A percentile compares a stretch with the other conserved stretches of the same genome.
Conservation (phyloP, 2,113 vertebrate genomes). For the Gorsachius goisagi region DNA sequence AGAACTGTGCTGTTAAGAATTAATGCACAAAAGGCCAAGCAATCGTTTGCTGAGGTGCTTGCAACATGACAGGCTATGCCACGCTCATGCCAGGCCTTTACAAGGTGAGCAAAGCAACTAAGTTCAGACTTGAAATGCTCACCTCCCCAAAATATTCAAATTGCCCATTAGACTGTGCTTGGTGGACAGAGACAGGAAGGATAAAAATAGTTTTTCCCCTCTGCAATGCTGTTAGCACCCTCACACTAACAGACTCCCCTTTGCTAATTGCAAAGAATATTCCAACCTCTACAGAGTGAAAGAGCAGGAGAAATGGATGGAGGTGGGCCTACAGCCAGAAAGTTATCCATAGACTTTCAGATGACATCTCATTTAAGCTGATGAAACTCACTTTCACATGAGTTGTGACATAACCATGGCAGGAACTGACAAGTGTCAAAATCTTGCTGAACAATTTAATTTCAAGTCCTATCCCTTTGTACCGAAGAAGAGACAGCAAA, state of each 20-base stretch:
- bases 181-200: background rate
- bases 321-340: conserved; percentile 31
- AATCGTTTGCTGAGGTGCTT: background rate
- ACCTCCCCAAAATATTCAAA: background rate
- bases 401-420: conserved; percentile 50
- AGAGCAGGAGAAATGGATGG: background rate
- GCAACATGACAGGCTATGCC: background rate
- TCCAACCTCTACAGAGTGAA: background rate
- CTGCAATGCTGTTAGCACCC: background rate
- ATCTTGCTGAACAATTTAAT: conserved; percentile 38
- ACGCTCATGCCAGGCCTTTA: rapidly evolving
- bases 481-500: background rate
- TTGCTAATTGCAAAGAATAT: background rate
- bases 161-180: background rate
- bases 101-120: background rate
- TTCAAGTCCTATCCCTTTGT: background rate
- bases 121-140: background rate
- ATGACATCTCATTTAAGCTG: conserved; percentile 19
- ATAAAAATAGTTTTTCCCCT: background rate
- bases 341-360: conserved; percentile 38
- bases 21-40: background rate
- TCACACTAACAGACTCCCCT: background rate
- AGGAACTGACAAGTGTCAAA: conserved; percentile 59
- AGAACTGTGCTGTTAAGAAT: background rate
- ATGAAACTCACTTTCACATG: conserved; percentile 35